Percentiles rank a stretch among this genome's conserved stretches.
Conservation (phyloP, 2,797 vertebrate species). For the Bucorvus abyssinicus region DNA sequence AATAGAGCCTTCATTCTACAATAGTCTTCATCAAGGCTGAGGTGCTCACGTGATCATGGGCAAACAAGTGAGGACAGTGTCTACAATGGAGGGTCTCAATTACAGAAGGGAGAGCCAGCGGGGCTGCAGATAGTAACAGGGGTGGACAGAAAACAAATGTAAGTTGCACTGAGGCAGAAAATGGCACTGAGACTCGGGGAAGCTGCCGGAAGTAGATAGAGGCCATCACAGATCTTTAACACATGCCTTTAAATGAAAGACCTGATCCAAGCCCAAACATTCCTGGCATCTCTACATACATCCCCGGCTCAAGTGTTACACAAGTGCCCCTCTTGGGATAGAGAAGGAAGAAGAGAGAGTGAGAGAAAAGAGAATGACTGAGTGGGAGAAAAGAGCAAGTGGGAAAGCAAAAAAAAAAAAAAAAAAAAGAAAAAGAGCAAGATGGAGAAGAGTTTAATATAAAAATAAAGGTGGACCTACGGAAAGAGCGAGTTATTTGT, state of each 20-base stretch:
- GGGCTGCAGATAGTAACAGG: neutral
- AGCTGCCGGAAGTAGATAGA: neutral
- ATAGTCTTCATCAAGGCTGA: neutral
- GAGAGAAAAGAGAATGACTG: neutral
- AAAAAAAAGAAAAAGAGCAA: neutral
- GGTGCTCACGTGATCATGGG: neutral
- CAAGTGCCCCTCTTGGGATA: neutral
- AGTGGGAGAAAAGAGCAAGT: neutral
- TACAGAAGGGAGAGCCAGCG: neutral
- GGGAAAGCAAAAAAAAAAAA: neutral
- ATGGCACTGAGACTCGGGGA: neutral
- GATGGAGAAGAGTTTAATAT: neutral
- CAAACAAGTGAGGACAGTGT: accelerated
- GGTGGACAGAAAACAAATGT: neutral
- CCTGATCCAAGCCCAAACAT: neutral
- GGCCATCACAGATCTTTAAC: neutral
- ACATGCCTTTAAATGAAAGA: neutral
- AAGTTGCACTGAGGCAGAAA: neutral
- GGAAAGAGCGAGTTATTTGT: neutral
- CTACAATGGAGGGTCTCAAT: neutral
- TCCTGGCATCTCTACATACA: neutral
- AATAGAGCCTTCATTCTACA: neutral
- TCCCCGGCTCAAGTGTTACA: neutral
- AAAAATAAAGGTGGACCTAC: neutral
- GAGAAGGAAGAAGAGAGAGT: neutral